A percentile compares a stretch with the other conserved stretches of the same genome.
Conservation (phyloP, 2,113 vertebrate species). For the Athene cunicularia region DNA sequence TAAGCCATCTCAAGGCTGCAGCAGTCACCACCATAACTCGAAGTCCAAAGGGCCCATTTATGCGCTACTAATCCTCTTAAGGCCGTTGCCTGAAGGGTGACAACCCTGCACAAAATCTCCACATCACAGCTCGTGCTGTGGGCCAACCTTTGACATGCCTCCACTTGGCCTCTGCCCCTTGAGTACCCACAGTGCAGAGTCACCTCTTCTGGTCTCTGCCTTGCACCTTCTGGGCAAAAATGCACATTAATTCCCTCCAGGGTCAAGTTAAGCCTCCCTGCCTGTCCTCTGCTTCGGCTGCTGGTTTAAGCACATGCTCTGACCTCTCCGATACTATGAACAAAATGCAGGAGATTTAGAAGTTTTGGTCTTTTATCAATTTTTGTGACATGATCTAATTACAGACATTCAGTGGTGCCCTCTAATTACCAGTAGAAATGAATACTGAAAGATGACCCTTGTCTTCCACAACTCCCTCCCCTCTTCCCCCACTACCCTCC, state of each 20-base stretch:
- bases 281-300: neutral
- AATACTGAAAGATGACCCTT: slow-evolving; percentile 75
- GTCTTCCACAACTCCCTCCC: slow-evolving; percentile 50
- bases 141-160: neutral
- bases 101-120: neutral
- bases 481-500: slow-evolving; percentile 28
- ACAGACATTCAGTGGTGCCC: slow-evolving; percentile 51
- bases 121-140: neutral
- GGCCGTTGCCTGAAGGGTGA: neutral
- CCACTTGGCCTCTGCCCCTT: neutral
- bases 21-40: neutral
- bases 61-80: neutral
- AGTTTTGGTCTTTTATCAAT: slow-evolving; percentile 69
- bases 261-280: neutral
- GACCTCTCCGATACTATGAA: neutral
- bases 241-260: neutral
- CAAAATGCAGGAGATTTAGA: slow-evolving; percentile 25
- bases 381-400: slow-evolving; percentile 75
- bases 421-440: slow-evolving; percentile 71
- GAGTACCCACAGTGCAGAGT: rapidly evolving
- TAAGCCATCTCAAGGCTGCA: slow-evolving; percentile 19
- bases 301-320: neutral
- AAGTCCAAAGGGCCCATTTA: neutral
- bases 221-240: neutral
- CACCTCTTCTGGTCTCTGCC: neutral